These are phyloP conservation scores for Acanthurus tractus DNA, from an alignment of 2,797 vertebrate species.

Conservation along the genomic window DNA sequence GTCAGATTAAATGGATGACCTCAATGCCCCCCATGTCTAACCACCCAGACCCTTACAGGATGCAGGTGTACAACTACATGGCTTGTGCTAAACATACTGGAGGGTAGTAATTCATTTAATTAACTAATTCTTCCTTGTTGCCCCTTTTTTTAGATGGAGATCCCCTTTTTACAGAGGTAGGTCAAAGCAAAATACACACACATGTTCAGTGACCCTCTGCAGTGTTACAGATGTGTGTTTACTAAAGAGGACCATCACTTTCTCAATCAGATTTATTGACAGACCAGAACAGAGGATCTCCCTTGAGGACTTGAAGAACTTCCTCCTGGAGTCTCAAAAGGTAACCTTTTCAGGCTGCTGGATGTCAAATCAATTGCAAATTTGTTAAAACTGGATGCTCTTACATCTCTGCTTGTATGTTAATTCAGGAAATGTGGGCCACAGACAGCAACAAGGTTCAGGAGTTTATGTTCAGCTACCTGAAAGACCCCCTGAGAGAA, in stretches of 20 bases:
- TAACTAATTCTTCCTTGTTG: slow-evolving; percentile 28
- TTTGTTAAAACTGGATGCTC: slow-evolving; percentile 8
- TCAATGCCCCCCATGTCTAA: slow-evolving; percentile 51
- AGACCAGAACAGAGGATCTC: slow-evolving; percentile 90
- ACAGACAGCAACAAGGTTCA: slow-evolving; percentile 91
- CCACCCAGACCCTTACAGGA: slow-evolving; percentile 45
- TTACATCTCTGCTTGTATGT: slow-evolving; percentile 32
- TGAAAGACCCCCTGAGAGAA: slow-evolving; percentile 95
- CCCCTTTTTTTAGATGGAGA: slow-evolving; percentile 88
- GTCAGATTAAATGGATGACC: slow-evolving; percentile 79
- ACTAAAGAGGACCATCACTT: slow-evolving; percentile 30
- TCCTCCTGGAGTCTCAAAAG: slow-evolving; percentile 93
- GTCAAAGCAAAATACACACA: slow-evolving; percentile 9
- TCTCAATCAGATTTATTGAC: slow-evolving; percentile 86
- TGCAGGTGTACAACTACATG: slow-evolving; percentile 40
- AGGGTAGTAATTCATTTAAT: slow-evolving; percentile 31
- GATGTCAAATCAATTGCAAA: neutral
- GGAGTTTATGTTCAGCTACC: slow-evolving; percentile 95
- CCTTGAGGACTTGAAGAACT: slow-evolving; percentile 92
- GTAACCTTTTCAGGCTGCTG: slow-evolving; percentile 74
- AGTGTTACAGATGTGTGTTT: slow-evolving; percentile 5
- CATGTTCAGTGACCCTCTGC: slow-evolving; percentile 2
- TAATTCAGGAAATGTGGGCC: slow-evolving; percentile 92
- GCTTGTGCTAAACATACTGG: slow-evolving; percentile 9
- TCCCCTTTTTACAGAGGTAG: slow-evolving; percentile 91